phyloP scores from a whole-genome alignment of 2,888 invertebrate species.

The Spisula solida region DNA sequence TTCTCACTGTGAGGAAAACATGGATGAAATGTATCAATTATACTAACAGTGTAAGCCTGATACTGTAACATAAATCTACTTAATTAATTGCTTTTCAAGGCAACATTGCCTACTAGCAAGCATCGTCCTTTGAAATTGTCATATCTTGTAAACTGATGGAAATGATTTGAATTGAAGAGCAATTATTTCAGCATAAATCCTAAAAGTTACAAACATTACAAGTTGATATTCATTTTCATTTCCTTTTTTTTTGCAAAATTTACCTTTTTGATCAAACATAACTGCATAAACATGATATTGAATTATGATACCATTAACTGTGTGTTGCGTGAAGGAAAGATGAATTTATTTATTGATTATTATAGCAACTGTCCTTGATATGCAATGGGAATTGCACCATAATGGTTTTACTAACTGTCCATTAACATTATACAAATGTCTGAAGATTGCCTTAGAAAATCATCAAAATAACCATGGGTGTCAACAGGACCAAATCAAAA shows the following conservation, averaged over 20 bases:
- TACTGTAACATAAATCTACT: background rate
- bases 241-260: background rate
- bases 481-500: too few relatives aligned
- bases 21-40: constrained; percentile 7
- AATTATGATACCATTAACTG: too few relatives aligned
- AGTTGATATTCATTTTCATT: background rate
- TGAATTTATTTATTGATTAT: too few relatives aligned
- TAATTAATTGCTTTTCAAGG: constrained; percentile 12
- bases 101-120: background rate
- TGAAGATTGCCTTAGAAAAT: too few relatives aligned
- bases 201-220: background rate
- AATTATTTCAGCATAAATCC: background rate
- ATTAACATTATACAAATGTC: too few relatives aligned
- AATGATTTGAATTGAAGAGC: background rate
- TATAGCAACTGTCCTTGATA: too few relatives aligned
- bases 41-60: background rate
- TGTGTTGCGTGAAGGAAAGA: too few relatives aligned
- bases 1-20: background rate
- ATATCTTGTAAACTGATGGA: background rate
- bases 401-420: too few relatives aligned
- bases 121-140: constrained; percentile 5
- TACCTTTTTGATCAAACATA: too few relatives aligned
- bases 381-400: too few relatives aligned
- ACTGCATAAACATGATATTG: too few relatives aligned
- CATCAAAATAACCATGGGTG: too few relatives aligned